Evolutionary conservation across 2,797 vertebrate species (phyloP).

Genomic region (Antennarius maculatus): DNA sequence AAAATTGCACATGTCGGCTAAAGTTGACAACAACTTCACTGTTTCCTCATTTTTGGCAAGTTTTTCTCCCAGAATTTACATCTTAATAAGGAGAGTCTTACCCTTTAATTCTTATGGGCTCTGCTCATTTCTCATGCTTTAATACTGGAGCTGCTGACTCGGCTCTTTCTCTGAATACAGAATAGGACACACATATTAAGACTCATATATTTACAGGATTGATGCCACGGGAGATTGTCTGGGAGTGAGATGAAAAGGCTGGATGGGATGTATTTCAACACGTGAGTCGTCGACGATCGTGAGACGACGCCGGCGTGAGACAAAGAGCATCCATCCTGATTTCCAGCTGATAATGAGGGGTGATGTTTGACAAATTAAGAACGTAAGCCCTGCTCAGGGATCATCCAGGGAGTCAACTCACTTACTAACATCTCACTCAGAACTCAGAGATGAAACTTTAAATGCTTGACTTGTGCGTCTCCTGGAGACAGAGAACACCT

Average conservation of each 20-base stretch:
- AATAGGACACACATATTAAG: conserved; percentile 83
- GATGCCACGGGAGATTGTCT: conserved; percentile 79
- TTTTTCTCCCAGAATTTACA: conserved; percentile 78
- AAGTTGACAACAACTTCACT: conserved; percentile 81
- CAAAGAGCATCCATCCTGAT: conserved; percentile 53
- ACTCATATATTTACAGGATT: conserved; percentile 84
- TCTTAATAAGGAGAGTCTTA: conserved; percentile 84
- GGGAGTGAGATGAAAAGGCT: conserved; percentile 75
- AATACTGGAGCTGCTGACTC: conserved; percentile 84
- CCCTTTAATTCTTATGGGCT: conserved; percentile 83
- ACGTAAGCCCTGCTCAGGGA: conserved; percentile 54
- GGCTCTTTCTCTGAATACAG: conserved; percentile 81
- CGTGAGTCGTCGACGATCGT: conserved; percentile 68
- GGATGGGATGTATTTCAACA: conserved; percentile 69
- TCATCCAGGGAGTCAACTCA: conserved; percentile 51
- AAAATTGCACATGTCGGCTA: conserved; percentile 77
- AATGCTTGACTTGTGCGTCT: conserved; percentile 8
- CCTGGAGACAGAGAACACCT: conserved; percentile 12
- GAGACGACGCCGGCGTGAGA: conserved; percentile 39
- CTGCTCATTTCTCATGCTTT: conserved; percentile 85
- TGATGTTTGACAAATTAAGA: conserved; percentile 68
- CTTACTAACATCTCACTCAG: conserved; percentile 45
- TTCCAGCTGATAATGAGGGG: conserved; percentile 59
- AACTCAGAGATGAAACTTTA: conserved; percentile 39
- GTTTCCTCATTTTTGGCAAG: conserved; percentile 78